phyloP scores from a whole-genome alignment of 2,113 vertebrate genomes.

The Brienomyrus brachyistius region DNA sequence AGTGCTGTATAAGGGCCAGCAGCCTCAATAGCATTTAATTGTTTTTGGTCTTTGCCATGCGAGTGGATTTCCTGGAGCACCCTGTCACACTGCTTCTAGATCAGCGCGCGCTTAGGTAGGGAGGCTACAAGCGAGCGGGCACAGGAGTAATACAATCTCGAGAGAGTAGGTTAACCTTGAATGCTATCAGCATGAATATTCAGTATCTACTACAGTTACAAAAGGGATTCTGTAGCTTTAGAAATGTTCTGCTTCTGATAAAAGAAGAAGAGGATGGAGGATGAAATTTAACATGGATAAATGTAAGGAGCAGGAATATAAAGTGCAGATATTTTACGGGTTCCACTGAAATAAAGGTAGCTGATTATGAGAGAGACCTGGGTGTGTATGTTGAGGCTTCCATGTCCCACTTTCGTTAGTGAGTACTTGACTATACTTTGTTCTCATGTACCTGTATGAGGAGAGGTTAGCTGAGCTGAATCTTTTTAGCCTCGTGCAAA shows the following conservation, averaged over 20 bases:
- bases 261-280: neutral
- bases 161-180: slow-evolving; percentile 25
- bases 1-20: neutral
- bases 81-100: neutral
- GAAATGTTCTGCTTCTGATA: slow-evolving; percentile 8
- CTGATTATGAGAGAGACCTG: too few relatives aligned
- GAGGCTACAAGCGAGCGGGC: neutral
- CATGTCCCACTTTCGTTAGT: too few relatives aligned
- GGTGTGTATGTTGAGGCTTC: too few relatives aligned
- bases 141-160: neutral
- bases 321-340: too few relatives aligned
- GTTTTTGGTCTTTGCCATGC: neutral
- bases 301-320: too few relatives aligned
- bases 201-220: neutral
- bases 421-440: too few relatives aligned
- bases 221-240: neutral
- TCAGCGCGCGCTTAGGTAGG: neutral
- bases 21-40: neutral
- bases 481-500: too few relatives aligned
- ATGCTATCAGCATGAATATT: slow-evolving; percentile 7
- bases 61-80: neutral
- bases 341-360: too few relatives aligned
- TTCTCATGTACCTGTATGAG: too few relatives aligned
- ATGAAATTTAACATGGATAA: too few relatives aligned
- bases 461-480: too few relatives aligned